Base-by-base conservation (phyloP, 2,113 vertebrate species). In the Kryptolebias marmoratus region DNA sequence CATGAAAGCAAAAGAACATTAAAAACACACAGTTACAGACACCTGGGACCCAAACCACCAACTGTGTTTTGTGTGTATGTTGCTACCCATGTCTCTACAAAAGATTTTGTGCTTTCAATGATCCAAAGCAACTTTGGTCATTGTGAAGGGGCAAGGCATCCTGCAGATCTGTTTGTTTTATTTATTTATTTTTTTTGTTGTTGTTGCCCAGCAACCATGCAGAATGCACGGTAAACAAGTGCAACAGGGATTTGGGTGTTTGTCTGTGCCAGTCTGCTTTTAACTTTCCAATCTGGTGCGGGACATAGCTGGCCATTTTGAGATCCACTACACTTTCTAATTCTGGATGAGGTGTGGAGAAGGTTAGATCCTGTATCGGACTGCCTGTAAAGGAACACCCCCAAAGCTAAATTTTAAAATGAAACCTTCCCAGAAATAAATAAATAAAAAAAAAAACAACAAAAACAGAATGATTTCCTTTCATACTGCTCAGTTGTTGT, bases 261-360 rank as follows among this genome's bases (percentile, higher is more conserved):
- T 36, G 52, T 32, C 73, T 50, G 59, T 58, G 71, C 62, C 58
- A 49, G 72, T 58, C 75, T 42, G 3, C 47, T 79, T 83, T 80
- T 81, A 87, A 81, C 81, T 82, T 70, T 79, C 67, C 81, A 77
- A 47, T 77, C 48, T 56, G n/a, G 64, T 47, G 11, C 55, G 61
- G 71, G 64, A 75, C 79, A 68, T 28, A 62, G 44, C 64, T 9
- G 56, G 54, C 45, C 44, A 32, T 64, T 83, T 83, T 60, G 68
- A 87, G 82, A 84, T 73, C 70, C 72, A 79, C 83, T 73, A 83
- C 60, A 53, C 5, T 5, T 1, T 18, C 81, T 87, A 86, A 84
- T 81, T 89, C 66, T 77, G 75, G 81, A 79, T 7, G 73, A 75
- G 83, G 79, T 84, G 76, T 71, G 61, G 69, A 61, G 79, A 30